Evolutionary conservation across 1,140 invertebrate genomes (phyloP).

Genomic region (Stratiolaelaps scimitus): DNA sequence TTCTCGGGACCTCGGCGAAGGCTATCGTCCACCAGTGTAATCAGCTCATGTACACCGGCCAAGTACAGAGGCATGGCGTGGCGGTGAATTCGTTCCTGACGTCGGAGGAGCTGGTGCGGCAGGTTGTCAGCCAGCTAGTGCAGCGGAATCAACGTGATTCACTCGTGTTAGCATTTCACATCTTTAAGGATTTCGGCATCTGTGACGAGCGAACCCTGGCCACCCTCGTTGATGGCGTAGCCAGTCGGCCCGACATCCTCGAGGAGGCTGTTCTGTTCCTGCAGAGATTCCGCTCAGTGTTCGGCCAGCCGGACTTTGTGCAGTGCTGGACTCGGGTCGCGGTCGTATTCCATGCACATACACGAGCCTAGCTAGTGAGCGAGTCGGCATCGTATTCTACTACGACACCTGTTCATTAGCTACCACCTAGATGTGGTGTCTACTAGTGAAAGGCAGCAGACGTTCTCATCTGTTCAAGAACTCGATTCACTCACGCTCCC

Average conservation of each 20-base stretch:
- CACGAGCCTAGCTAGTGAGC: too few relatives aligned
- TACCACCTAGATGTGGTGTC: too few relatives aligned
- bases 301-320: constrained; percentile 12
- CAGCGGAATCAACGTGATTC: constrained; percentile 20
- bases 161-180: constrained; percentile 5
- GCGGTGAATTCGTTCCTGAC: constrained; percentile 1
- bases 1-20: background rate
- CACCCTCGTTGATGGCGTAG: constrained; percentile 8
- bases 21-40: constrained; percentile 4
- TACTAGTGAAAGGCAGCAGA: too few relatives aligned
- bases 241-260: constrained; percentile 13
- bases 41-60: constrained; percentile 17
- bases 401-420: too few relatives aligned
- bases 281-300: background rate
- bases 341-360: too few relatives aligned
- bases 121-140: constrained; percentile 9
- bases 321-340: constrained; percentile 10
- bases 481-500: too few relatives aligned
- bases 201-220: background rate
- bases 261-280: constrained; percentile 13
- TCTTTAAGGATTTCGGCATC: constrained; percentile 17
- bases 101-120: constrained; percentile 14
- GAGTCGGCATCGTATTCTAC: too few relatives aligned
- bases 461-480: too few relatives aligned
- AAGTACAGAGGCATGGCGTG: background rate